Base-by-base conservation (phyloP, 1,140 invertebrate genomes). In the Ooceraea biroi region DNA sequence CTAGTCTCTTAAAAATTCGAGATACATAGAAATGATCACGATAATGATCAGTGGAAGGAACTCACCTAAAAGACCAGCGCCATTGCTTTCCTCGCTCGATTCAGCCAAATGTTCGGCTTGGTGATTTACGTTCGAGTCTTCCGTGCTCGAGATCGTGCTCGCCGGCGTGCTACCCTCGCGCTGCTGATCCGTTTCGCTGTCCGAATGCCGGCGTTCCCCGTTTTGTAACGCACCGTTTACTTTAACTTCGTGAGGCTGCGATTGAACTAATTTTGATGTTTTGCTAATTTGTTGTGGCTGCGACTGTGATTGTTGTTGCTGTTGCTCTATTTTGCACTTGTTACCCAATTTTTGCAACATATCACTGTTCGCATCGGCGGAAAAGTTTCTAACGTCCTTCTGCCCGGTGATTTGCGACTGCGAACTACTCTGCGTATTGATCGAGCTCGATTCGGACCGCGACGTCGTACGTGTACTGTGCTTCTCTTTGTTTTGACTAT, bases 401-500 rank as follows among this genome's bases (percentile, higher is more conserved):
- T 93, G 92, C n/a, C 90, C 92, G 71, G 89, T 92, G 27, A 91
- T 88, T 83, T 91, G 90, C 25, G 87, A 61, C 60, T 92, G 92
- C 65, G 76, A 78, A 88, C 72, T 88, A 72, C 68, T 91, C 72
- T 91, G 88, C 25, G 68, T 86, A 25, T 89, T 91, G 17, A 86
- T 90, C 19, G 90, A 92, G 80, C 87, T 92, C 27, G 92, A 94
- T 82, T 94, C 93, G 11, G 94, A 93, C 44, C 92, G 90, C 52
- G 92, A 92, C 17, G 91, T 93, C 19, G 87, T 87, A 36, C 92
- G 88, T 63, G 91, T 89, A 60, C 92, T 90, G 25, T 93, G 92
- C 84, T 94, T 94, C 46, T 94, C 94, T 83, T 94, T 94, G 60
- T 94, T 94, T 80, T 94, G 94, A 57, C 90, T 93, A 89, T 94